phyloP scores from a whole-genome alignment of 2,888 invertebrate genomes.

The Drosophila paracracens region DNA sequence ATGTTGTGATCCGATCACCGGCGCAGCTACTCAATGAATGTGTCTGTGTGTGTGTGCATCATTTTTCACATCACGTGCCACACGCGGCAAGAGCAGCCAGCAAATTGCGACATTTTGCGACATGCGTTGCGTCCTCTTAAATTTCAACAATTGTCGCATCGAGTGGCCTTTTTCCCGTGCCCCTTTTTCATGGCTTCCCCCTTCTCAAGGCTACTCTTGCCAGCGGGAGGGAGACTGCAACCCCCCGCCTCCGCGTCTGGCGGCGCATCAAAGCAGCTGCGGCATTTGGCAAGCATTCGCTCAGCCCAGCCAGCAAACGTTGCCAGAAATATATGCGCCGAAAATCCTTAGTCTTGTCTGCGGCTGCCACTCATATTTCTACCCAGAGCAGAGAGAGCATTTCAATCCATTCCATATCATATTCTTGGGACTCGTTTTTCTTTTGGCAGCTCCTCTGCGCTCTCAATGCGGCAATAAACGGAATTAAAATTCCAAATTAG shows the following conservation, averaged over 20 bases:
- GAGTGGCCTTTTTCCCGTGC: constrained; percentile 23
- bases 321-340: constrained; percentile 39
- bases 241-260: constrained; percentile 13
- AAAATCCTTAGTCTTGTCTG: constrained; percentile 57
- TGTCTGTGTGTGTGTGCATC: constrained; percentile 48
- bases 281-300: constrained; percentile 52
- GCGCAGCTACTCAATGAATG: constrained; percentile 23
- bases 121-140: constrained; percentile 76
- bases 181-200: background rate
- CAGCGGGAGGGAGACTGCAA: constrained; percentile 30
- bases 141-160: constrained; percentile 72
- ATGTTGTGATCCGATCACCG: constrained; percentile 79
- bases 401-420: constrained; percentile 26
- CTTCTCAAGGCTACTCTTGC: background rate
- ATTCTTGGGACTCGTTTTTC: constrained; percentile 13
- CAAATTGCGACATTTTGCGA: constrained; percentile 78
- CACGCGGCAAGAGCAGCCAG: constrained; percentile 64
- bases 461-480: constrained; percentile 75
- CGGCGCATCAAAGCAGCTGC: constrained; percentile 72
- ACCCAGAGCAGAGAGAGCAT: constrained; percentile 4
- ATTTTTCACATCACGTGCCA: constrained; percentile 81
- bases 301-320: constrained; percentile 22
- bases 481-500: constrained; percentile 77
- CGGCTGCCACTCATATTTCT: constrained; percentile 52
- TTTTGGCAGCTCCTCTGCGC: constrained; percentile 61